Evolutionary conservation across 2,113 vertebrate species (phyloP).

Genomic region (Macrotis lagotis): DNA sequence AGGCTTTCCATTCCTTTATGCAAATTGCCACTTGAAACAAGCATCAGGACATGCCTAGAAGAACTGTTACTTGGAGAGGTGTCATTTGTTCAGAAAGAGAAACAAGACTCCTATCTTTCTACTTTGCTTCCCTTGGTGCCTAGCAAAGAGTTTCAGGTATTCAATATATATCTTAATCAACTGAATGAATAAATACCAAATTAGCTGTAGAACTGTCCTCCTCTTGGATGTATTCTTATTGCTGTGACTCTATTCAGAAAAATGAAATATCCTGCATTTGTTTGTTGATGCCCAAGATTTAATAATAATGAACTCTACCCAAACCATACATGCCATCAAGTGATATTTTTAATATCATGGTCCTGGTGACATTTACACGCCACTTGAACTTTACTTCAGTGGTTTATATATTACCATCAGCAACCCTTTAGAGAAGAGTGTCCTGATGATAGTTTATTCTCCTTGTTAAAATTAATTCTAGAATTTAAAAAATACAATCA

Average conservation of each 20-base stretch:
- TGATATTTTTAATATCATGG: conserved; percentile 75
- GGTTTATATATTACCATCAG: conserved; percentile 74
- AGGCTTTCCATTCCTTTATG: rapidly evolving
- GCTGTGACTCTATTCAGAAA: conserved; percentile 54
- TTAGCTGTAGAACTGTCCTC: rapidly evolving
- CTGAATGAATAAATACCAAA: rapidly evolving
- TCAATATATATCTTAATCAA: neutral
- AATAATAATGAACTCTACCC: conserved; percentile 80
- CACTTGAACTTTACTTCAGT: conserved; percentile 73
- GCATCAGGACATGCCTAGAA: neutral
- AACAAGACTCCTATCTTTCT: neutral
- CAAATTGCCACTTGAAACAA: neutral
- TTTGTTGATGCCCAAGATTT: conserved; percentile 73
- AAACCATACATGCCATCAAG: conserved; percentile 71
- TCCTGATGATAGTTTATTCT: conserved; percentile 34
- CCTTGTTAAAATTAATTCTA: conserved; percentile 66
- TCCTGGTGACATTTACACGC: conserved; percentile 83
- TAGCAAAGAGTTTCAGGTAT: too few species aligned
- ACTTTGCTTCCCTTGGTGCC: neutral
- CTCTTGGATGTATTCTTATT: neutral
- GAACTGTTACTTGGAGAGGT: rapidly evolving
- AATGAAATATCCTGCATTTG: conserved; percentile 58
- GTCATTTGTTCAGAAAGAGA: neutral
- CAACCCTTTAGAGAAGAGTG: conserved; percentile 51
- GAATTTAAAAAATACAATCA: conserved; percentile 38